A percentile compares a stretch with the other conserved stretches of the same genome.
phyloP scores from a whole-genome alignment of 2,113 vertebrate genomes.

The Hystrix brachyura region DNA sequence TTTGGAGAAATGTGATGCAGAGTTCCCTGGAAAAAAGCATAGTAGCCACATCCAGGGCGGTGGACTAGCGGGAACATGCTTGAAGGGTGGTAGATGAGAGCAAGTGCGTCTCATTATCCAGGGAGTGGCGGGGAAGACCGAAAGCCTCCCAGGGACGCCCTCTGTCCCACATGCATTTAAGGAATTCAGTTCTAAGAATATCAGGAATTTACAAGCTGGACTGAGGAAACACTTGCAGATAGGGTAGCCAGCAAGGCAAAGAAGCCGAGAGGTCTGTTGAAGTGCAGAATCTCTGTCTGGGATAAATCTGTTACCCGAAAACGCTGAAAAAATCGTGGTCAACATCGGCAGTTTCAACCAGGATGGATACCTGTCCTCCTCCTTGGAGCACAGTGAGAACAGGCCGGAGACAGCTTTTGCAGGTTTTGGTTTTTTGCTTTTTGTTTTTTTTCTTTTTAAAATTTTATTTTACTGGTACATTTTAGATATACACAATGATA shows the following conservation, averaged over 20 bases:
- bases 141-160: not conserved
- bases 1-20: not conserved
- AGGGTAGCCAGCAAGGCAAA: not conserved
- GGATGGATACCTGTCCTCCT: not conserved
- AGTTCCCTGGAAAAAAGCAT: not conserved
- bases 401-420: not conserved
- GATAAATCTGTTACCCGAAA: not conserved
- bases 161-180: not conserved
- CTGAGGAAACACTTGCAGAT: not conserved
- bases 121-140: not conserved
- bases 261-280: not conserved
- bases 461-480: no score
- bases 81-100: not conserved
- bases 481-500: no score
- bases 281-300: not conserved
- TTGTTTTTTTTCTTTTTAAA: no score
- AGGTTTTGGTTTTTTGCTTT: no score
- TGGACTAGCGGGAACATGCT: not conserved
- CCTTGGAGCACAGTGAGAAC: not conserved
- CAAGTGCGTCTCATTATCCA: not conserved
- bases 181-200: not conserved
- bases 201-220: not conserved
- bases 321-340: not conserved
- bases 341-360: not conserved
- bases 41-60: not conserved